These are phyloP conservation scores for Cyprinus carpio DNA, from an alignment of 2,113 vertebrate species.

Conservation along the genomic window DNA sequence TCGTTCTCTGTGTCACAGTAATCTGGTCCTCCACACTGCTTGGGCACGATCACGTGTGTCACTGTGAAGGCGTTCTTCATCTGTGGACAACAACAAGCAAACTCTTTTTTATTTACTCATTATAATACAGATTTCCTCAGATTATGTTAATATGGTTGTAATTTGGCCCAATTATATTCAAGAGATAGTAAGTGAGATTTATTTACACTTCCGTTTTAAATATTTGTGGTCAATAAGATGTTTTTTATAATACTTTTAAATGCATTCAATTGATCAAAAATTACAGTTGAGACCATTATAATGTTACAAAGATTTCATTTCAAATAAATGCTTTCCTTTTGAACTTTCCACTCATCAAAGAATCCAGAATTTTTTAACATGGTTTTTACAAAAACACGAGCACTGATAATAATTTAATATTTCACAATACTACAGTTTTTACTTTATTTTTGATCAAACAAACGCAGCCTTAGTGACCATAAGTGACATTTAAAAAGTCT, in stretches of 20 bases:
- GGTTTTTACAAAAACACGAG: not conserved
- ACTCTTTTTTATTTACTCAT: not conserved
- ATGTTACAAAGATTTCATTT: not conserved
- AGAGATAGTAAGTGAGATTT: not conserved
- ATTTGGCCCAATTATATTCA: not conserved
- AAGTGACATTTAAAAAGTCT: too few species aligned
- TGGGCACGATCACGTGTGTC: conserved; percentile 92
- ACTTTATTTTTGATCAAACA: too few species aligned
- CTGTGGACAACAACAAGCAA: conserved; percentile 68
- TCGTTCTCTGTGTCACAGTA: conserved; percentile 95
- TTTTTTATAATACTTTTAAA: not conserved
- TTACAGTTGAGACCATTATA: not conserved
- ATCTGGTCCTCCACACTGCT: conserved; percentile 90
- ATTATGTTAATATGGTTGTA: not conserved
- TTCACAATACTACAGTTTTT: too few species aligned
- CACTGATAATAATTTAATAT: too few species aligned
- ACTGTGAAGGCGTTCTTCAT: conserved; percentile 91
- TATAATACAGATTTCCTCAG: not conserved
- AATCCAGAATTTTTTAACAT: not conserved
- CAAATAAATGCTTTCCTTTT: not conserved
- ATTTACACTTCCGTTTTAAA: not conserved
- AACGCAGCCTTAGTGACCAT: too few species aligned
- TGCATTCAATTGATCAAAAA: not conserved
- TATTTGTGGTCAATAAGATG: not conserved
- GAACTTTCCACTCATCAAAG: not conserved